Percentiles rank a stretch among this genome's conserved stretches.
These are phyloP conservation scores for Python bivittatus DNA, from an alignment of 2,113 vertebrate genomes.

Conservation along the genomic window DNA sequence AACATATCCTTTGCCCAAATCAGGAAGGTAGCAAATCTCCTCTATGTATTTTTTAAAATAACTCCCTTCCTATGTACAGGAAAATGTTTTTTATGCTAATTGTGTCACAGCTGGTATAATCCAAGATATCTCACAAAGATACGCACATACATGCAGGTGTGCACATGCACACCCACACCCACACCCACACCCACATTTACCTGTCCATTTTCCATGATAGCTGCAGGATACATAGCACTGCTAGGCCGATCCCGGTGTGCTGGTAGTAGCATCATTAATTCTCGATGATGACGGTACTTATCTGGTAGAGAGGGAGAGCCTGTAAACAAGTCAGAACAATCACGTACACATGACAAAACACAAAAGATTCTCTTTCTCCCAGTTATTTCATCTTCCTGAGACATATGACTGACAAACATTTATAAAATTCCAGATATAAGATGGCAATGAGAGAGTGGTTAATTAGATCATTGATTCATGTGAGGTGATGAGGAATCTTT, in stretches of 20 bases:
- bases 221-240: constrained; percentile 89
- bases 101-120: background rate
- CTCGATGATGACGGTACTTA: constrained; percentile 91
- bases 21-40: background rate
- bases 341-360: constrained; percentile 77
- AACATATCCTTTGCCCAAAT: background rate
- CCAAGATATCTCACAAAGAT: background rate
- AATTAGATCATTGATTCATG: constrained; percentile 16
- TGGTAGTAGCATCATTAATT: constrained; percentile 91
- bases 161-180: background rate
- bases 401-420: constrained; percentile 32
- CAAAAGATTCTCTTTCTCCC: constrained; percentile 62
- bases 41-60: background rate
- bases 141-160: background rate
- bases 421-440: constrained; percentile 49
- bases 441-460: constrained; percentile 36
- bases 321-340: constrained; percentile 84
- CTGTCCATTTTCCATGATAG: constrained; percentile 91
- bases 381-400: constrained; percentile 34
- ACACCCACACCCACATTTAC: constrained; percentile 60
- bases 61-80: background rate
- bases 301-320: constrained; percentile 96
- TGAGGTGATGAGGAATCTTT: background rate
- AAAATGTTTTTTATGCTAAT: background rate
- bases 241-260: constrained; percentile 87